phyloP scores from a whole-genome alignment of 2,888 invertebrate species.

The Calliscelio sp. region DNA sequence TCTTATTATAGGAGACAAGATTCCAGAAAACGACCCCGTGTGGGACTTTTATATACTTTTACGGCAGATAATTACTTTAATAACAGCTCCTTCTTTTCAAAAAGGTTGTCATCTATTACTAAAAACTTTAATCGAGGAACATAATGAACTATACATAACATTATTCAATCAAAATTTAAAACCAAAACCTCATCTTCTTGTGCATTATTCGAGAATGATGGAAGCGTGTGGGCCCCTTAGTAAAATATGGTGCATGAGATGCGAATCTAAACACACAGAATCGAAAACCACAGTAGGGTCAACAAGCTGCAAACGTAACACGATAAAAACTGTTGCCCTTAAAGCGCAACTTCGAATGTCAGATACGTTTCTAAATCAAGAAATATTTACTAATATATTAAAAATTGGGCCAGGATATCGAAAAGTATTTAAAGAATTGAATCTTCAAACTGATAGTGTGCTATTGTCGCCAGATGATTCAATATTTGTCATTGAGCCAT shows the following conservation, averaged over 20 bases:
- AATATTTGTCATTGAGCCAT: too few species aligned
- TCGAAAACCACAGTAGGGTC: constrained; percentile 1
- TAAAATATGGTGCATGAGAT: constrained; percentile 54
- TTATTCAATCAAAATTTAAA: constrained; percentile 57
- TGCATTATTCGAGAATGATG: constrained; percentile 50
- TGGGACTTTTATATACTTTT: constrained; percentile 55
- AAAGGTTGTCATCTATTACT: constrained; percentile 36
- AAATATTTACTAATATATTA: too few species aligned
- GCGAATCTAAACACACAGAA: constrained; percentile 46
- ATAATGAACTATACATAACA: constrained; percentile 27
- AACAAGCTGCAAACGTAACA: constrained; percentile 31
- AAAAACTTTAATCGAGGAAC: constrained; percentile 56
- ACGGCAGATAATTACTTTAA: background rate
- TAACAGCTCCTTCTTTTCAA: constrained; percentile 21
- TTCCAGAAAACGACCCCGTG: constrained; percentile 53
- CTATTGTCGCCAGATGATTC: too few species aligned
- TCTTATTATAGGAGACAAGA: constrained; percentile 58
- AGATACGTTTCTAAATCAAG: background rate
- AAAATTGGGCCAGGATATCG: too few species aligned
- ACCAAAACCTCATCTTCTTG: constrained; percentile 50
- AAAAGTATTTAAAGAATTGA: too few species aligned
- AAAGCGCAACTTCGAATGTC: constrained; percentile 14
- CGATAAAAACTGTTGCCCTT: background rate
- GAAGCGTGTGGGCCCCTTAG: constrained; percentile 25
- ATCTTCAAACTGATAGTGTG: too few species aligned